These are phyloP conservation scores for Antidorcas marsupialis DNA, from an alignment of 2,113 vertebrate species.

Conservation along the genomic window DNA sequence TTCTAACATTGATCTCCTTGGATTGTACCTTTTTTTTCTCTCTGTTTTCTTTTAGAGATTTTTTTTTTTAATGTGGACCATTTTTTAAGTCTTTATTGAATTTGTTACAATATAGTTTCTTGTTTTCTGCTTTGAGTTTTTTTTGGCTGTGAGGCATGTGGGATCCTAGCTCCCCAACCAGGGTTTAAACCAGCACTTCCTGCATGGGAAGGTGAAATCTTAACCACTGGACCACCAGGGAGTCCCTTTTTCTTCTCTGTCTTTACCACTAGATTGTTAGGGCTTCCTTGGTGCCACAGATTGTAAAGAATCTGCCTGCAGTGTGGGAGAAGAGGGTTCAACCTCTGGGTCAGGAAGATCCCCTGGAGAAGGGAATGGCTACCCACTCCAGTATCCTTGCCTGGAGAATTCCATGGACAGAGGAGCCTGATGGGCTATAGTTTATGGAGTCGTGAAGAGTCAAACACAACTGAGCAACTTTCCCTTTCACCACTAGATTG, in stretches of 20 bases:
- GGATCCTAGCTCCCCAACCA: neutral
- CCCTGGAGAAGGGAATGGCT: neutral
- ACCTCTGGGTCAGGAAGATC: neutral
- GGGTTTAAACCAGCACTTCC: neutral
- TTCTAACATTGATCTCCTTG: neutral
- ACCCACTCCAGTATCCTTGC: neutral
- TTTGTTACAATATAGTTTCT: neutral
- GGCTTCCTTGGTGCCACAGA: neutral
- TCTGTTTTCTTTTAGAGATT: neutral
- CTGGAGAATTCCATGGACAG: neutral
- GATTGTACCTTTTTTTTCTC: neutral
- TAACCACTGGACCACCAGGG: neutral
- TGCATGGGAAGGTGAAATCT: neutral
- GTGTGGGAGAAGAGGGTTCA: neutral
- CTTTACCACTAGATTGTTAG: neutral
- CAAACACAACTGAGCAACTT: neutral
- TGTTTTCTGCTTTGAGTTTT: neutral
- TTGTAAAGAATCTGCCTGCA: neutral
- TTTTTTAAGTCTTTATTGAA: neutral
- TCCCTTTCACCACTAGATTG: neutral
- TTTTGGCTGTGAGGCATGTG: neutral
- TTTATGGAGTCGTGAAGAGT: neutral
- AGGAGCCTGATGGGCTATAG: neutral
- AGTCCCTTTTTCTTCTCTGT: neutral
- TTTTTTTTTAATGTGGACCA: neutral